Percentiles rank a stretch among this genome's conserved stretches.
Evolutionary conservation across 2,113 vertebrate genomes (phyloP).

Genomic region (Pluvianellus socialis): DNA sequence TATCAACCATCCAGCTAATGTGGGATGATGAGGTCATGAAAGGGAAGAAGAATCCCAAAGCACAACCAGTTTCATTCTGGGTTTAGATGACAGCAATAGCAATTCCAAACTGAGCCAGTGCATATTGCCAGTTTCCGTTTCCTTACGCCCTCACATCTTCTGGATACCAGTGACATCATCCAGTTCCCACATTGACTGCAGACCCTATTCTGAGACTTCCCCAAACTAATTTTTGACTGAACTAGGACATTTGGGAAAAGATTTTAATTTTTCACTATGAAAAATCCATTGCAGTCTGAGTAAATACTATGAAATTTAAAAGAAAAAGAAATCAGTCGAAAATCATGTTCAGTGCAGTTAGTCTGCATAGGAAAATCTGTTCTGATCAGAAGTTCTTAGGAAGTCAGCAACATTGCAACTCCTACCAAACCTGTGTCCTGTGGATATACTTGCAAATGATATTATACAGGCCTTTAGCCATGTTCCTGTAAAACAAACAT

Average conservation of each 20-base stretch:
- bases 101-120: neutral
- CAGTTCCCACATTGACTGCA: neutral
- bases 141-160: neutral
- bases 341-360: neutral
- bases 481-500: neutral
- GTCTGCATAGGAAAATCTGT: neutral
- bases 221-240: neutral
- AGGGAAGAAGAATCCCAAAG: neutral
- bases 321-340: neutral
- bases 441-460: neutral
- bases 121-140: neutral
- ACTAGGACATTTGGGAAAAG: neutral
- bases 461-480: neutral
- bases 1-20: neutral
- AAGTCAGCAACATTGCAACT: neutral
- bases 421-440: neutral
- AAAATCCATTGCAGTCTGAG: neutral
- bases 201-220: neutral
- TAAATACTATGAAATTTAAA: neutral
- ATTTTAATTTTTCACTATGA: neutral
- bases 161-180: neutral
- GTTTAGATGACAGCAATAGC: neutral
- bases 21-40: neutral
- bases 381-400: neutral
- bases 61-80: neutral